phyloP scores from a whole-genome alignment of 1,140 invertebrate species.

The Zaprionus camerounensis region DNA sequence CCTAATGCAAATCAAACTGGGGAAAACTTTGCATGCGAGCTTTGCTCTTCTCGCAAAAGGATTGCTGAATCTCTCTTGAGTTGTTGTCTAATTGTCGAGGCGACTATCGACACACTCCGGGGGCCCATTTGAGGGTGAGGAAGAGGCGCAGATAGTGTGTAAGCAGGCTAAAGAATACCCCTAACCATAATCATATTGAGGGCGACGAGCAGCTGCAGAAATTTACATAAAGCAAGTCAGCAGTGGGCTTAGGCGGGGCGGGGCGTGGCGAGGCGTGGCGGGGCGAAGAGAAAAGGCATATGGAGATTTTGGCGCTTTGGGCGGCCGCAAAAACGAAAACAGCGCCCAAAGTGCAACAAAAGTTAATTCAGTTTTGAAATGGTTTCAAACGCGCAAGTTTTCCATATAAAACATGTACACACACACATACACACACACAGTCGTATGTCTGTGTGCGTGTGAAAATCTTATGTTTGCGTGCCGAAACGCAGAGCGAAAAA shows the following conservation, averaged over 20 bases:
- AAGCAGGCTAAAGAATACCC: not conserved
- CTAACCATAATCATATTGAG: not conserved
- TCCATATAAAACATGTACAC: constrained; percentile 24
- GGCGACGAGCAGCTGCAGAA: constrained; percentile 10
- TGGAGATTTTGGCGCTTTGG: constrained; percentile 47
- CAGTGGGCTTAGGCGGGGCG: not conserved
- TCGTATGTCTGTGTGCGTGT: constrained; percentile 28
- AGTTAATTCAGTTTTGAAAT: constrained; percentile 78
- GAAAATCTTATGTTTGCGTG: constrained; percentile 51
- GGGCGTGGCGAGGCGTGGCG: not conserved
- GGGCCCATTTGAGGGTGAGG: not conserved
- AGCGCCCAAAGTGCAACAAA: constrained; percentile 70
- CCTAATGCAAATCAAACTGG: not conserved
- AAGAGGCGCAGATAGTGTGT: not conserved
- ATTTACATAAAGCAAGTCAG: constrained; percentile 57
- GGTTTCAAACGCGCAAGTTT: constrained; percentile 64
- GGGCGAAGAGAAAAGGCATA: constrained; percentile 20
- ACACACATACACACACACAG: constrained; percentile 9
- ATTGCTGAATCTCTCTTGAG: constrained; percentile 9
- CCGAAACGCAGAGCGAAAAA: constrained; percentile 49
- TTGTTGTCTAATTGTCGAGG: constrained; percentile 30
- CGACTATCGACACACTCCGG: not conserved
- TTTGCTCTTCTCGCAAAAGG: not conserved
- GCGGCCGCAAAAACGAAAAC: constrained; percentile 37
- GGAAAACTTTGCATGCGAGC: not conserved